Conservation (phyloP, 2,113 vertebrate genomes). For the Barbus barbus region DNA sequence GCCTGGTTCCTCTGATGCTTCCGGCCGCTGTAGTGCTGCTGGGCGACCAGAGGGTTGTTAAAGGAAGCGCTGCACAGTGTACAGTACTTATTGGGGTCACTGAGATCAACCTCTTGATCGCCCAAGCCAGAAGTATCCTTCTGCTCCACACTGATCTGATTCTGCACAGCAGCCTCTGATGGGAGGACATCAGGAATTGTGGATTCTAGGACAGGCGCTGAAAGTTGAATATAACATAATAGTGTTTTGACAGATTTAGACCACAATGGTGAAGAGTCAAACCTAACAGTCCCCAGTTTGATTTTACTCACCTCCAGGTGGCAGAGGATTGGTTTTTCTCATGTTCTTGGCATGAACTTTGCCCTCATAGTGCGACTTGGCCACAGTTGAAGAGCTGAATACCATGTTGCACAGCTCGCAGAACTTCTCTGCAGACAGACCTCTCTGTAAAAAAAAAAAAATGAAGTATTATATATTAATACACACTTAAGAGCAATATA, state of each 20-base stretch:
- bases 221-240: neutral
- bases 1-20: slow-evolving; percentile 83
- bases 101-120: slow-evolving; percentile 65
- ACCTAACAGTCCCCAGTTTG: neutral
- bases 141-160: neutral
- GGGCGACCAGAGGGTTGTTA: slow-evolving; percentile 76
- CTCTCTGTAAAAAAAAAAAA: slow-evolving; percentile 67
- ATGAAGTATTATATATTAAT: neutral
- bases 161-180: neutral
- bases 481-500: neutral
- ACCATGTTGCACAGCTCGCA: slow-evolving; percentile 82
- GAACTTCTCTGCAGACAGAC: slow-evolving; percentile 64
- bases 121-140: slow-evolving; percentile 2
- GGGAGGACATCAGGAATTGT: neutral
- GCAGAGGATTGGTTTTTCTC: slow-evolving; percentile 48
- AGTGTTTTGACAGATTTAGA: neutral
- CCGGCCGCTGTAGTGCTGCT: slow-evolving; percentile 81
- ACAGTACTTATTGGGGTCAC: slow-evolving; percentile 78
- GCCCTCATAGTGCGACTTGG: slow-evolving; percentile 78
- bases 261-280: neutral
- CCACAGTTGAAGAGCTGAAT: slow-evolving; percentile 76
- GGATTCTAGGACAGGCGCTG: neutral
- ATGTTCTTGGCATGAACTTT: slow-evolving; percentile 81
- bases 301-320: slow-evolving; percentile 5
- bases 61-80: slow-evolving; percentile 78